These are phyloP conservation scores for Drosophila paulistorum DNA, from an alignment of 1,140 invertebrate species.

Conservation along the genomic window DNA sequence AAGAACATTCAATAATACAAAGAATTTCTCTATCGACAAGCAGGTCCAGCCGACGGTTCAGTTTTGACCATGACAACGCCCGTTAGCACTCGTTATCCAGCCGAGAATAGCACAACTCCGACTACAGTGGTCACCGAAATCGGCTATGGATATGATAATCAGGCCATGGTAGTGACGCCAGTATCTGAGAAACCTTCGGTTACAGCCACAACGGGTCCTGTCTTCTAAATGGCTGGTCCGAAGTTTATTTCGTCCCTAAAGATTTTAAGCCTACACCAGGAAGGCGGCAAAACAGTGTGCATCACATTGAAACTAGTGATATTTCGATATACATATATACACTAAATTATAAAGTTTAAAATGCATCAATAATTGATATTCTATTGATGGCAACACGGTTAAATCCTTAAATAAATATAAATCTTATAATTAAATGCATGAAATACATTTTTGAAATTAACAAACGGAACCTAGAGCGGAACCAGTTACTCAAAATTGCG, in stretches of 20 bases:
- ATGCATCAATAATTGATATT: slow-evolving; percentile 27
- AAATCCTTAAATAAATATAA: not conserved
- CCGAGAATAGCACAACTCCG: slow-evolving; percentile 77
- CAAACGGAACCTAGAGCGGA: not conserved
- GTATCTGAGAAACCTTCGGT: slow-evolving; percentile 65
- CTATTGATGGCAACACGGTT: not conserved
- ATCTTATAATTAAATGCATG: too few relatives aligned
- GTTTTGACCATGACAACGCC: slow-evolving; percentile 76
- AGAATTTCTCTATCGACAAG: slow-evolving; percentile 22
- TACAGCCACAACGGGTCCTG: slow-evolving; percentile 21
- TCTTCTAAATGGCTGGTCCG: slow-evolving; percentile 45
- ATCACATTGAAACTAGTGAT: slow-evolving; percentile 76
- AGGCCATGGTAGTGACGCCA: slow-evolving; percentile 76
- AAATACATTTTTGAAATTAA: too few relatives aligned
- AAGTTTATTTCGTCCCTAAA: slow-evolving; percentile 11
- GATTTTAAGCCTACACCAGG: slow-evolving; percentile 10
- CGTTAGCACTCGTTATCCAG: slow-evolving; percentile 77
- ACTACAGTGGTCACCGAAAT: slow-evolving; percentile 68
- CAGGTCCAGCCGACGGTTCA: slow-evolving; percentile 75
- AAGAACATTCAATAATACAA: not conserved
- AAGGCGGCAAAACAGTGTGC: slow-evolving; percentile 52
- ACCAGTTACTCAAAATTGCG: slow-evolving; percentile 11
- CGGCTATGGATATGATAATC: slow-evolving; percentile 79
- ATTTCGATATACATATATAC: slow-evolving; percentile 23
- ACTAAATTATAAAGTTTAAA: slow-evolving; percentile 26